Evolutionary conservation across 1,140 invertebrate genomes (phyloP).

Genomic region (Ectropis grisescens): DNA sequence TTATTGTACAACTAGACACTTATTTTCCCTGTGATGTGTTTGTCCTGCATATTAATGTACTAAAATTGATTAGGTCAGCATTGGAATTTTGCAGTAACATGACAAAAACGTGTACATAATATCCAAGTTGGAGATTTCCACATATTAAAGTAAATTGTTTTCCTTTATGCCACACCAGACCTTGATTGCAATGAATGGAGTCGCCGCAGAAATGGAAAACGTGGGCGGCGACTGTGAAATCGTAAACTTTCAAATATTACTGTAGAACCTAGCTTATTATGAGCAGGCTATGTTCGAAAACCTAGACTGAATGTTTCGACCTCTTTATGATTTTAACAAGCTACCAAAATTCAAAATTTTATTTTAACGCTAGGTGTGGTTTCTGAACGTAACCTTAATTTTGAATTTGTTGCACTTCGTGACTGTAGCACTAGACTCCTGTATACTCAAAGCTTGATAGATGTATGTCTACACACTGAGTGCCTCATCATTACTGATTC

Average conservation of each 20-base stretch:
- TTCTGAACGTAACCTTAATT: slow-evolving; percentile 64
- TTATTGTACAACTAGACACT: no score
- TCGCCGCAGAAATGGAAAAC: slow-evolving; percentile 42
- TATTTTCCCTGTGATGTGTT: no score
- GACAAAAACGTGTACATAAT: no score
- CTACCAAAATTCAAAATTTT: slow-evolving; percentile 29
- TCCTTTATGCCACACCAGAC: slow-evolving; percentile 49
- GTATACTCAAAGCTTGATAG: no score
- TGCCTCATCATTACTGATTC: no score
- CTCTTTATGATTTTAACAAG: neutral
- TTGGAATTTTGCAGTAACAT: no score
- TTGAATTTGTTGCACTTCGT: slow-evolving; percentile 20
- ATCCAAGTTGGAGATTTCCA: no score
- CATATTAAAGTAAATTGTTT: slow-evolving; percentile 29
- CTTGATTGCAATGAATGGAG: slow-evolving; percentile 58
- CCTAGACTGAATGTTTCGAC: slow-evolving; percentile 19
- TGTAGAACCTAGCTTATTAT: slow-evolving; percentile 42
- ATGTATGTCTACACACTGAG: no score
- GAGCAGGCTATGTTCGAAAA: slow-evolving; percentile 65
- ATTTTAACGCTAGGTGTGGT: slow-evolving; percentile 31
- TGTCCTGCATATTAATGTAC: neutral
- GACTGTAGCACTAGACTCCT: slow-evolving; percentile 9
- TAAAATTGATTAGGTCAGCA: no score
- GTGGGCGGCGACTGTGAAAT: slow-evolving; percentile 45
- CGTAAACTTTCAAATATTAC: slow-evolving; percentile 53